phyloP scores from a whole-genome alignment of 2,797 vertebrate species.

The Myotis planiceps region DNA sequence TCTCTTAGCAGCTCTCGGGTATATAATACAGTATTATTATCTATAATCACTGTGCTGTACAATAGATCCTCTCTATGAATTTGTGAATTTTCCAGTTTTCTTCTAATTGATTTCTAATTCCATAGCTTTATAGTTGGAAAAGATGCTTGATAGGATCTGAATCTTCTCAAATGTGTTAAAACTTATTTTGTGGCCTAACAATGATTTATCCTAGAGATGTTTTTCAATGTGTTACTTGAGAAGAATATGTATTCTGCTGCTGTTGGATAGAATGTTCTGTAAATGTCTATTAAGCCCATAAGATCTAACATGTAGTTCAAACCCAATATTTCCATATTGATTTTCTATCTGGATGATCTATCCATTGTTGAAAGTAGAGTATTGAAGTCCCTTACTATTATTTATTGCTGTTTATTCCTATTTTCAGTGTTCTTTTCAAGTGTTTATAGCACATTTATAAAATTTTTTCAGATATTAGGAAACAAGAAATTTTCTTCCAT shows the following conservation, averaged over 20 bases:
- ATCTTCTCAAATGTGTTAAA: not conserved
- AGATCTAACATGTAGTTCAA: not conserved
- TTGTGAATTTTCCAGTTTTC: not conserved
- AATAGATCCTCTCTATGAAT: not conserved
- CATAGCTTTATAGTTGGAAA: not conserved
- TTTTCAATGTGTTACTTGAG: not conserved
- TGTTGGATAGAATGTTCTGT: not conserved
- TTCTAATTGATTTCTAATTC: not conserved
- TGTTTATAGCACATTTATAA: not conserved
- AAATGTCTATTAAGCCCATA: not conserved
- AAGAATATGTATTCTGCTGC: not conserved
- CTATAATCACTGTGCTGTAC: not conserved
- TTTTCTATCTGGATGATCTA: not conserved
- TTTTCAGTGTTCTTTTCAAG: not conserved
- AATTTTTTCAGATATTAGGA: not conserved
- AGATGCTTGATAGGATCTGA: not conserved
- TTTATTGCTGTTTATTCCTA: not conserved
- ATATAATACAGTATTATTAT: not conserved
- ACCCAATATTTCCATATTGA: not conserved
- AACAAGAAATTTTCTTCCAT: not conserved
- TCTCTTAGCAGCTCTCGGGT: not conserved
- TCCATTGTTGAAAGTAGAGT: not conserved
- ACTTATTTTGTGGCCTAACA: not conserved
- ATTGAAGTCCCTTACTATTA: not conserved
- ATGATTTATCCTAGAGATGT: not conserved